Base-by-base conservation (phyloP, 2,888 invertebrate species). In the Marronus borbonicus region DNA sequence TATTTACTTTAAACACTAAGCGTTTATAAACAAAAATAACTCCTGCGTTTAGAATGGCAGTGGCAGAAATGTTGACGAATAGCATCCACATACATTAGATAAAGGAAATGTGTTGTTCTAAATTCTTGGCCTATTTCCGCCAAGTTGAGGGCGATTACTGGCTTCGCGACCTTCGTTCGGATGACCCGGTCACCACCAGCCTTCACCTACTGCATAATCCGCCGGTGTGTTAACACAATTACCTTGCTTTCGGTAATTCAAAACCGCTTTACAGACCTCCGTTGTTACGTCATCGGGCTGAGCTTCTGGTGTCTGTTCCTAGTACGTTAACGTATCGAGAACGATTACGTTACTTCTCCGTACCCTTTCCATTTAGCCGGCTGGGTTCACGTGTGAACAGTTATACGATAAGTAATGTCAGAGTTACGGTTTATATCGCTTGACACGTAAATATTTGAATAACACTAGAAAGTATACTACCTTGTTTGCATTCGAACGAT, bases 211-310 rank as follows among this genome's bases (percentile, higher is more conserved):
- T 58, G 36, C 72, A 72, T 58, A 72, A 72, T 60, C n/a, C 72
- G 39, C 20, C 39, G 72, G 72, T 39, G 58, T 72, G 72, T 60
- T 58, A 72, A 72, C 58, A 72, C 72, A 72, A 72, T 72, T 72
- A 72, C 72, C 72, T 72, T 58, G 72, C 58, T 39, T 72, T 72
- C 50, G 72, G 72, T 72, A 72, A 72, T 72, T 39, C 58, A 17
- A 72, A 7, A 60, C 58, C 36, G 72, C 36, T 36, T 39, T 20
- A 69, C 31, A 44, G 8, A 66, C 66, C 72, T 36, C 36, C 17
- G 58, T 8, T 72, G 58, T 8, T 72, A 36, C 72, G 58, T 72
- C 58, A 44, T 39, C 55, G 17, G n/a, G 24, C 8, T 52, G 28
- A 17, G 24, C 50, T 36, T 58, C 36, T 8, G 4, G 20, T 14